phyloP scores from a whole-genome alignment of 2,797 vertebrate genomes.

The Taeniopygia guttata region DNA sequence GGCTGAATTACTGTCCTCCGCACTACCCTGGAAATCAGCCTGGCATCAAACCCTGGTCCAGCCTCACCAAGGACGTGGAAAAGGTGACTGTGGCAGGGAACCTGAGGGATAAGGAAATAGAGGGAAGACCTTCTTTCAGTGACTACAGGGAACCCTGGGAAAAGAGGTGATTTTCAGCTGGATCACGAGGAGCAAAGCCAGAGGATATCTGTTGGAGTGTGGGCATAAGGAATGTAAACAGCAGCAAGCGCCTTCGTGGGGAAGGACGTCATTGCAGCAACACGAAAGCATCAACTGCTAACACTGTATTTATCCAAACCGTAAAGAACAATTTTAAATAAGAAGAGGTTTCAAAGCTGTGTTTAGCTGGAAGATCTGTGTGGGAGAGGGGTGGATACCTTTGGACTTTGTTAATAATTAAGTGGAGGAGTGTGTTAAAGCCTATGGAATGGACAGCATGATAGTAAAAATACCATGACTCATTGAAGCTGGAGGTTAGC shows the following conservation, averaged over 20 bases:
- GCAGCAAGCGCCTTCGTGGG: not conserved
- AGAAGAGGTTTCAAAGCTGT: constrained; percentile 23
- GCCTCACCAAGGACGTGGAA: not conserved
- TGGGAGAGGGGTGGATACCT: constrained; percentile 62
- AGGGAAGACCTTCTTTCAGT: not conserved
- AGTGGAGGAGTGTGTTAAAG: constrained; percentile 43
- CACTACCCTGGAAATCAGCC: not conserved
- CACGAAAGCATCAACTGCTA: not conserved
- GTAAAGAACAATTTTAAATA: constrained; percentile 18
- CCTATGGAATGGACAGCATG: constrained; percentile 44
- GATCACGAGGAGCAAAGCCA: not conserved
- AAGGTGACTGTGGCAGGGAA: not conserved
- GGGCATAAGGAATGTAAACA: not conserved
- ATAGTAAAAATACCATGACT: constrained; percentile 50
- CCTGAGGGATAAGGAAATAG: not conserved
- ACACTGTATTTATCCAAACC: constrained; percentile 26
- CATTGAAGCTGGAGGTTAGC: constrained; percentile 40
- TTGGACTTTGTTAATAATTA: constrained; percentile 64
- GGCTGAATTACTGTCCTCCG: not conserved
- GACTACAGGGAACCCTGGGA: not conserved
- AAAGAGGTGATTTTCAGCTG: not conserved
- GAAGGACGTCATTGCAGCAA: constrained; percentile 9
- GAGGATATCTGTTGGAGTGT: not conserved
- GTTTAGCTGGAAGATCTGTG: constrained; percentile 53
- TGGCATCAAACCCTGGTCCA: not conserved